Evolutionary conservation across 2,797 vertebrate genomes (phyloP).

Genomic region (Tadarida brasiliensis): DNA sequence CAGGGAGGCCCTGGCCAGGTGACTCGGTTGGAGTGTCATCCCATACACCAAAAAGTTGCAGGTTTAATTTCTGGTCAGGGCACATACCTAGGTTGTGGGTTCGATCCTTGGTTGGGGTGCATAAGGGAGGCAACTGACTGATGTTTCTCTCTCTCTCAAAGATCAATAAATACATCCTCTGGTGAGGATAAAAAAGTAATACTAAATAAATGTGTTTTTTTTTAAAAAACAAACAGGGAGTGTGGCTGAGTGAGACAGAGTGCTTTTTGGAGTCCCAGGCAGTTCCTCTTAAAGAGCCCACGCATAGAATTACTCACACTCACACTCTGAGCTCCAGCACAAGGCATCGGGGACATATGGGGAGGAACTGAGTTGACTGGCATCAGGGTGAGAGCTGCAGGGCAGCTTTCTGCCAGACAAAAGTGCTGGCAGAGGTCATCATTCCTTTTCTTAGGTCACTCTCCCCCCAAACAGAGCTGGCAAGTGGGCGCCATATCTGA

Average conservation of each 20-base stretch:
- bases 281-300: background rate
- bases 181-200: background rate
- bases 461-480: background rate
- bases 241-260: background rate
- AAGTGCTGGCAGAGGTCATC: background rate
- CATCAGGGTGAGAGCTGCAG: background rate
- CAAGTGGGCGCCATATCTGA: background rate
- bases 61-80: background rate
- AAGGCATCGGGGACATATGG: background rate
- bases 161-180: background rate
- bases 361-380: background rate
- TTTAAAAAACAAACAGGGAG: background rate
- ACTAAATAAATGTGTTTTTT: background rate
- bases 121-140: background rate
- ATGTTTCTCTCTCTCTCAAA: background rate
- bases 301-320: background rate
- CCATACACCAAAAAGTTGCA: background rate
- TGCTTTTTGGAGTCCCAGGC: background rate
- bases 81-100: background rate
- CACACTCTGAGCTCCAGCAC: background rate
- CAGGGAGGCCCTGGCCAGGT: background rate
- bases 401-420: background rate
- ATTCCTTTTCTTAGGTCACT: background rate
- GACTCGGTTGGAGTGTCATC: background rate
- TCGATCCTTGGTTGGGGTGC: background rate